Base-by-base conservation (phyloP, 2,113 vertebrate species). In the Odocoileus hemionus region DNA sequence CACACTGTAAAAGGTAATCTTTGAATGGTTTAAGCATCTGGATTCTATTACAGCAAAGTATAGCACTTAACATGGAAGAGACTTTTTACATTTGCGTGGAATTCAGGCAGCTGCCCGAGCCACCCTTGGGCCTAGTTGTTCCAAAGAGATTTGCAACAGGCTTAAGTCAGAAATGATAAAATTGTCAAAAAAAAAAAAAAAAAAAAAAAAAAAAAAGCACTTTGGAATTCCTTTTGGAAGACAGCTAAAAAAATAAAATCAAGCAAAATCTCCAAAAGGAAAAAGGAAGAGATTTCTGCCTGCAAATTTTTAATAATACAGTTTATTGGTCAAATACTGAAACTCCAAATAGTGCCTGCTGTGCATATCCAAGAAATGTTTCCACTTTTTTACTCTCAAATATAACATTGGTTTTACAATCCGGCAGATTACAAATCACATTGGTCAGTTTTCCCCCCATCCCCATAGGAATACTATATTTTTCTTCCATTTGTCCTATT, bases 161-260 rank as follows among this genome's bases (percentile, higher is more conserved):
- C 97, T 98, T 98, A 98, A 98, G 98, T 98, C 98, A 99, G 97
- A 98, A 98, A 99, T 98, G 97, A 97, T 98, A 98, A 98, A 98
- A 97, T 98, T 98, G 64, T 96, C 86, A 96, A 93, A 98, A 94
- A 45, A 58, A 80, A 61, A 96, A 94, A 55, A 21, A 74, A 36
- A 98, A 94, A 45, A 54, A 55, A 96, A 94, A 55, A 21, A 74
- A 36, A 98, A 94, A 45, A 54, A 55, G n/a, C n/a, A 11, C 54
- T 76, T 95, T 98, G 96, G 98, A 98, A 97, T 98, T 98, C 96
- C 96, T 97, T 98, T 98, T 98, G 97, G 97, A 98, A 97, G 98
- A 98, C 94, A 89, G 88, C 97, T 98, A 96, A 98, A 98, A 98
- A 98, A 97, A 91, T 93, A 45, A 97, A 76, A 98, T 96, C 95